Percentiles rank a stretch among this genome's conserved stretches.
phyloP scores from a whole-genome alignment of 1,140 invertebrate species.

The Eriocheir sinensis region DNA sequence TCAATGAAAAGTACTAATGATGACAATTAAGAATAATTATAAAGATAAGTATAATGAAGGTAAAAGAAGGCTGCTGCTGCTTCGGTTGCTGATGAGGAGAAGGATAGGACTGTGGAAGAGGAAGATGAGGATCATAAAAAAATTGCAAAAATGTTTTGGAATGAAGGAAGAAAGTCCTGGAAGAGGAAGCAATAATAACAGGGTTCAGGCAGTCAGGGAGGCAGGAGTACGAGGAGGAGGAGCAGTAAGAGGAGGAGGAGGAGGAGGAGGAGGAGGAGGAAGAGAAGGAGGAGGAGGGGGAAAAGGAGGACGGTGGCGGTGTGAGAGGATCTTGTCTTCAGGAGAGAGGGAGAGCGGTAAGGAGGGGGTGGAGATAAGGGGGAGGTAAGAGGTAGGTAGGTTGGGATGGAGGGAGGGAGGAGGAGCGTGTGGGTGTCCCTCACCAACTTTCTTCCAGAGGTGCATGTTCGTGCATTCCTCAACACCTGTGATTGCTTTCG shows the following conservation, averaged over 20 bases:
- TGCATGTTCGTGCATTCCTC: neutral
- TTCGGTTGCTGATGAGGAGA: neutral
- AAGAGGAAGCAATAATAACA: neutral
- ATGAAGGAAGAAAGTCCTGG: neutral
- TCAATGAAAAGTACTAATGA: too few species aligned
- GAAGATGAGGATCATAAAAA: neutral
- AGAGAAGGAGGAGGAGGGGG: neutral
- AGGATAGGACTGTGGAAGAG: neutral
- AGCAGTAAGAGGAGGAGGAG: neutral
- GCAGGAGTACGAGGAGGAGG: neutral
- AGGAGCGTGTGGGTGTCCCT: neutral
- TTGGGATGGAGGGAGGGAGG: neutral
- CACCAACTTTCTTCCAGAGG: constrained; percentile 30
- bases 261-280: neutral
- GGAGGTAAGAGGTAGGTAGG: neutral
- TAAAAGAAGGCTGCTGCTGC: neutral
- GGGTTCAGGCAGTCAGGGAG: neutral
- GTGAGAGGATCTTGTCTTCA: too few species aligned
- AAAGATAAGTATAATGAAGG: neutral
- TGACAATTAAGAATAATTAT: neutral
- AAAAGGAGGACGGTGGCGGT: too few species aligned
- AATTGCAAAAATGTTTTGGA: neutral
- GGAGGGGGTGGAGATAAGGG: neutral
- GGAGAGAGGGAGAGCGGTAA: neutral
- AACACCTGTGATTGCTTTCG: neutral